phyloP scores from a whole-genome alignment of 2,888 invertebrate genomes.

The Callinectes sapidus region DNA sequence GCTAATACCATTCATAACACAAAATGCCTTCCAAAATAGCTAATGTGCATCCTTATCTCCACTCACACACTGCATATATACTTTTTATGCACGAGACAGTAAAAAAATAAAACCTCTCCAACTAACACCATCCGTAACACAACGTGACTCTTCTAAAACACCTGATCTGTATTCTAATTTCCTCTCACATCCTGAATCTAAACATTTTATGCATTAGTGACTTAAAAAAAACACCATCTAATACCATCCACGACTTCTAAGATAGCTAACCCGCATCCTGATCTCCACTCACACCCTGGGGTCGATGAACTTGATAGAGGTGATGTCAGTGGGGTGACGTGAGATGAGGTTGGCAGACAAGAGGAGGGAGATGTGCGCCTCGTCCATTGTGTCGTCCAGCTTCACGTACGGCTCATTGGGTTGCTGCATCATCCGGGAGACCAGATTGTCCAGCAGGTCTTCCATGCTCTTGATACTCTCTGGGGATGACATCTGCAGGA shows the following conservation, averaged over 20 bases:
- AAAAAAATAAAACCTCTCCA: too few species aligned
- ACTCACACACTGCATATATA: neutral
- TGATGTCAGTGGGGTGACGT: slow-evolving; percentile 29
- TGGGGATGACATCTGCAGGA: neutral
- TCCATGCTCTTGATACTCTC: slow-evolving; percentile 39
- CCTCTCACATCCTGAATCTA: too few species aligned
- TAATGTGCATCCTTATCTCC: neutral
- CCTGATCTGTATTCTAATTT: too few species aligned
- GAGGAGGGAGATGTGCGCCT: slow-evolving; percentile 15
- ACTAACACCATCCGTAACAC: too few species aligned
- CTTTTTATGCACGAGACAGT: too few species aligned
- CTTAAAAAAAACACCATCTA: too few species aligned
- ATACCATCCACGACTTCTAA: too few species aligned
- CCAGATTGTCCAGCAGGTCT: slow-evolving; percentile 36
- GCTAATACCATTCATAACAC: too few species aligned
- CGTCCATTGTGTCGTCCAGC: slow-evolving; percentile 40
- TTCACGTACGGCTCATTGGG: slow-evolving; percentile 46
- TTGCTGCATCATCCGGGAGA: slow-evolving; percentile 28
- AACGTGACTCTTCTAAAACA: too few species aligned
- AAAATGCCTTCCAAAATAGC: too few species aligned
- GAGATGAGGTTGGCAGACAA: slow-evolving; percentile 42
- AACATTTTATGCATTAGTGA: too few species aligned
- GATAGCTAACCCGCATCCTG: neutral
- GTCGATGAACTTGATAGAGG: slow-evolving; percentile 44
- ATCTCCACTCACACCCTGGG: neutral